These are phyloP conservation scores for Byasa hedistus DNA, from an alignment of 2,888 invertebrate species.

Conservation along the genomic window DNA sequence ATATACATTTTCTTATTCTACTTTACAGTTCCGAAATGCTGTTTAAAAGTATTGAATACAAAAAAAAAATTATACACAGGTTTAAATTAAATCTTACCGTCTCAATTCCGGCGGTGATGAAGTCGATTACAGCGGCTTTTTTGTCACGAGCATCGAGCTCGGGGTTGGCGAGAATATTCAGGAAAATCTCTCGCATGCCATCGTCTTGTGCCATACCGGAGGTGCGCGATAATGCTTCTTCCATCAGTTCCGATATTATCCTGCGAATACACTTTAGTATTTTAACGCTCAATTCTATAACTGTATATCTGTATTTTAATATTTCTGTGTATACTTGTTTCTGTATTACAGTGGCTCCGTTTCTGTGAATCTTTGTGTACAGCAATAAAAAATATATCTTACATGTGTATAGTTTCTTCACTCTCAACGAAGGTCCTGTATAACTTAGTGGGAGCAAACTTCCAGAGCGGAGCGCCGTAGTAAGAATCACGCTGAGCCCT, in stretches of 20 bases:
- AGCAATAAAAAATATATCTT: constrained; percentile 48
- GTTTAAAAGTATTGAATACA: too few relatives aligned
- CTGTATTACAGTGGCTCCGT: too few relatives aligned
- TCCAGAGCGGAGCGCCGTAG: constrained; percentile 91
- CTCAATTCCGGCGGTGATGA: constrained; percentile 92
- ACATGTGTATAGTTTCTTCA: constrained; percentile 91
- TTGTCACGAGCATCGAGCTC: constrained; percentile 89
- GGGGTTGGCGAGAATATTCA: constrained; percentile 85
- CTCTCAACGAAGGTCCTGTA: constrained; percentile 85
- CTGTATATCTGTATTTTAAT: too few relatives aligned
- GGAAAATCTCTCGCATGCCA: constrained; percentile 85
- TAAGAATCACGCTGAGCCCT: constrained; percentile 89
- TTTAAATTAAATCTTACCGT: too few relatives aligned
- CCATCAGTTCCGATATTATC: constrained; percentile 88
- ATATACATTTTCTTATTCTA: too few relatives aligned
- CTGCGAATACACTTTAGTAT: constrained; percentile 57
- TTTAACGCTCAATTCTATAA: background rate
- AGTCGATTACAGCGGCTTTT: constrained; percentile 91
- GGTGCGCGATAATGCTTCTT: constrained; percentile 81
- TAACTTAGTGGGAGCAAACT: constrained; percentile 85
- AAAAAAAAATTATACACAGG: too few relatives aligned
- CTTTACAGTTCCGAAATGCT: too few relatives aligned
- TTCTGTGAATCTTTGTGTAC: background rate
- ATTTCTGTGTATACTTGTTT: too few relatives aligned
- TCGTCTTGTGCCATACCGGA: constrained; percentile 80